Percentiles rank a stretch among this genome's conserved stretches.
These are phyloP conservation scores for Chlamydotis undulata DNA, from an alignment of 2,113 vertebrate species.

Conservation along the genomic window DNA sequence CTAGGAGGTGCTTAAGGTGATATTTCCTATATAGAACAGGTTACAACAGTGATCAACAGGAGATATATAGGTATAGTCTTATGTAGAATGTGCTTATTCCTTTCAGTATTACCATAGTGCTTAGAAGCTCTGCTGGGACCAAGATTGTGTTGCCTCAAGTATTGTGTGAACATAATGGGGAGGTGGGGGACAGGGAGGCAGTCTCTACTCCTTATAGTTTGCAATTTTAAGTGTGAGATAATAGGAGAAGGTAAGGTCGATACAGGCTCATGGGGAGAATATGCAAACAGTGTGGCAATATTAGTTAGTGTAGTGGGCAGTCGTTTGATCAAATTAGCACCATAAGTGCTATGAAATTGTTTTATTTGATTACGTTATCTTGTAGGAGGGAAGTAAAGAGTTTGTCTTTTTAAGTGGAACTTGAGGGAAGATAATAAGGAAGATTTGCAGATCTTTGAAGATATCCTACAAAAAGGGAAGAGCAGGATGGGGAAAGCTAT, in stretches of 20 bases:
- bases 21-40: not conserved
- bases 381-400: not conserved
- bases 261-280: fast-evolving
- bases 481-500: too few species aligned
- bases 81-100: not conserved
- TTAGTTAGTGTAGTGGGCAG: not conserved
- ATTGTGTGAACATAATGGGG: not conserved
- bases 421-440: not conserved
- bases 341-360: not conserved
- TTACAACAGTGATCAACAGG: not conserved
- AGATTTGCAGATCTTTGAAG: not conserved
- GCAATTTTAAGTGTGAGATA: not conserved
- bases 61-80: not conserved
- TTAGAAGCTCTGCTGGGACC: not conserved
- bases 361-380: not conserved
- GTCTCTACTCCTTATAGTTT: not conserved
- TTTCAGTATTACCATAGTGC: not conserved
- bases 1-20: not conserved
- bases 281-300: not conserved
- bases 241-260: not conserved
- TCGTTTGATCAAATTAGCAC: not conserved
- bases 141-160: not conserved
- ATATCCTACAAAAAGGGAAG: not conserved
- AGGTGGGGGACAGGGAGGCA: not conserved
- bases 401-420: not conserved